These are phyloP conservation scores for Solen grandis DNA, from an alignment of 1,140 invertebrate species.

Conservation along the genomic window DNA sequence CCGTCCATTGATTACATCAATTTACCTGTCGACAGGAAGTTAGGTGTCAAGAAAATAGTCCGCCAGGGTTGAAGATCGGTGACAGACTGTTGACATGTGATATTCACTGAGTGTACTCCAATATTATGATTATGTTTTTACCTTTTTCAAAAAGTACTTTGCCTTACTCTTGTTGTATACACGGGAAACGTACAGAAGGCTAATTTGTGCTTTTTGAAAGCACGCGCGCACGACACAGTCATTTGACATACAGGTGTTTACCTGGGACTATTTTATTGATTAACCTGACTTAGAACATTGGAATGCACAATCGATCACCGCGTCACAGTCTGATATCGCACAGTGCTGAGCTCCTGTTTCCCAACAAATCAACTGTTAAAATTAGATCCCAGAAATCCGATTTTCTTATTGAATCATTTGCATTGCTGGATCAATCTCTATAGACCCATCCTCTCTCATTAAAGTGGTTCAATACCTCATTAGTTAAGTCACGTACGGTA, in stretches of 20 bases:
- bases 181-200: background rate
- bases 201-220: background rate
- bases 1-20: slow-evolving; percentile 50
- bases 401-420: too few relatives aligned
- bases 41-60: slow-evolving; percentile 10
- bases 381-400: too few relatives aligned
- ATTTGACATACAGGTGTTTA: background rate
- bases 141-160: too few relatives aligned
- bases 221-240: background rate
- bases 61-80: background rate
- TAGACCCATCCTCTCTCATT: too few relatives aligned
- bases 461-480: too few relatives aligned
- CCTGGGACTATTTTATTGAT: background rate
- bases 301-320: background rate
- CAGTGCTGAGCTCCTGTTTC: too few relatives aligned
- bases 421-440: too few relatives aligned
- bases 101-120: too few relatives aligned
- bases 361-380: too few relatives aligned
- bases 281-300: background rate
- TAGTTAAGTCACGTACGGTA: too few relatives aligned
- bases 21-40: slow-evolving; percentile 46
- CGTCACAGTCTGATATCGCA: too few relatives aligned
- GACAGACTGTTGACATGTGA: background rate
- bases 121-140: too few relatives aligned
- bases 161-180: background rate